Evolutionary conservation across 2,888 invertebrate genomes (phyloP).

Genomic region (Calameuta pallipes): DNA sequence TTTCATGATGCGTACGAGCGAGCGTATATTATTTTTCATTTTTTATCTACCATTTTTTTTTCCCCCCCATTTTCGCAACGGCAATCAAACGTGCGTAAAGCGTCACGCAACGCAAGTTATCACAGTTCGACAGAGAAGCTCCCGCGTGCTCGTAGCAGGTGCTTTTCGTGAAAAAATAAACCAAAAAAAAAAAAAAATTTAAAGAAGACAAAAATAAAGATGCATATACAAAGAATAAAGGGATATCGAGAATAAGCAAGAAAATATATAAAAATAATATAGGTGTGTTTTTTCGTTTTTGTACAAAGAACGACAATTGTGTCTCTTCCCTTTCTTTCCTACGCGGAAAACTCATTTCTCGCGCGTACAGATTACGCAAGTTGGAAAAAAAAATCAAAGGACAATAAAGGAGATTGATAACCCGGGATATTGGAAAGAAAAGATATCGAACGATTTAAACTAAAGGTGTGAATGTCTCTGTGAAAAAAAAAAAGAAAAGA

Average conservation of each 20-base stretch:
- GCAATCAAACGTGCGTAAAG: conserved; percentile 26
- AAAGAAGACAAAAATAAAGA: conserved; percentile 11
- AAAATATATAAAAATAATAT: background rate
- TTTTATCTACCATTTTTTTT: background rate
- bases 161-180: conserved; percentile 1
- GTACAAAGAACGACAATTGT: background rate
- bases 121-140: conserved; percentile 51
- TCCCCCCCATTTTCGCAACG: conserved; percentile 13
- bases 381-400: background rate
- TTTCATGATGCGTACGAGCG: background rate
- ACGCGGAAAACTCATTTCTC: background rate
- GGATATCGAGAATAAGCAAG: too few relatives aligned
- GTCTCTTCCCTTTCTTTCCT: too few relatives aligned
- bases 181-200: conserved; percentile 18
- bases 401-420: background rate
- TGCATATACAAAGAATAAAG: background rate
- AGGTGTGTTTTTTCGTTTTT: background rate
- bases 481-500: background rate
- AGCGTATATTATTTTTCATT: background rate
- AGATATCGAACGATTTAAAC: background rate
- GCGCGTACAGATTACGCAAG: background rate
- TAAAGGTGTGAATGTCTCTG: background rate
- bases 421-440: conserved; percentile 1
- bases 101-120: conserved; percentile 45
- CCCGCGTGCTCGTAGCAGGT: conserved; percentile 22